Base-by-base conservation (phyloP, 30 jellyfish, hydroid and myxozoan genomes). In the Catostylus mosaicus region DNA sequence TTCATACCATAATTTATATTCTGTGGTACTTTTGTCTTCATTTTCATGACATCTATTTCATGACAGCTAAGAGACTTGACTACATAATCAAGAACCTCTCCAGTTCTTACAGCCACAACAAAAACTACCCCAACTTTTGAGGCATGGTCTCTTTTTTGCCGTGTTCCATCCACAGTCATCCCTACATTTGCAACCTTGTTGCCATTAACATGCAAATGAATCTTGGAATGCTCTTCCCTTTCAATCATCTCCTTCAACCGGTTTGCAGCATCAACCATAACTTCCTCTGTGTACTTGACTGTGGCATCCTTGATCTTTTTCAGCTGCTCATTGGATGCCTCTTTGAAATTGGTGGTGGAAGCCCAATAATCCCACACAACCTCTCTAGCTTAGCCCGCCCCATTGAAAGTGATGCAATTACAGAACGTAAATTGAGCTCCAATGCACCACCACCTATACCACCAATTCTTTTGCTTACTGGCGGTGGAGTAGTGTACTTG, bases 141-240 rank as follows among this genome's bases (percentile, higher is more conserved):
- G 63, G 43, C 16, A 52, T 80, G 85, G 54, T 87, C 86, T 22
- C 91, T 3, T 7, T 52, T 43, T 19, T 62, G 87, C 91, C 91
- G 65, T 24, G 91, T 34, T 10, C 91, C 91, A 80, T 80, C 87
- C 19, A 64, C 76, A 63, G 91, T 80, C 43, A 62, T 76, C 1
- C 60, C 91, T 0, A 64, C 77, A 1, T 2, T 40, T 18, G 19
- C 50, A 14, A 46, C 46, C 0, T 1, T 34, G 23, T 36, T 29
- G 3, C 91, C 78, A 45, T 40, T 52, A 10, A 18, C 47, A 27
- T 19, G 11, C 30, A 75, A 33, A 3, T 23, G 34, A 14, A 50
- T 33, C 0, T 0, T 40, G 19, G 40, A 81, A 3, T 81, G 78
- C 16, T 50, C 75, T 19, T 73, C 85, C 0, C 18, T 50, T 16